phyloP scores from a whole-genome alignment of 2,797 vertebrate genomes.

The Petrocephalus schoutedeni region DNA sequence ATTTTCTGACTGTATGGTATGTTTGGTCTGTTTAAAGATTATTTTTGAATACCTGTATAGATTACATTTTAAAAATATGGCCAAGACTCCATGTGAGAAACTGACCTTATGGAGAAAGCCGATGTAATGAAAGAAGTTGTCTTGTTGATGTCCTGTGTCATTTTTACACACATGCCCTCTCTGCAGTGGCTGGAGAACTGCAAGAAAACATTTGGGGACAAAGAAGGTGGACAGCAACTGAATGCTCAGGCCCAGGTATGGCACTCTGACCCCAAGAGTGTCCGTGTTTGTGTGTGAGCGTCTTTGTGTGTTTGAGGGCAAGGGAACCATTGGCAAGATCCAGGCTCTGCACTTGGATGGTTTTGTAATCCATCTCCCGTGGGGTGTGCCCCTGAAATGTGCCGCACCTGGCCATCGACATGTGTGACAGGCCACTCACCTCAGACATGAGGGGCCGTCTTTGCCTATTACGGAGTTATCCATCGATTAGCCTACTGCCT shows the following conservation, averaged over 20 bases:
- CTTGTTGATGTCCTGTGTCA: background rate
- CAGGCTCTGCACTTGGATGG: background rate
- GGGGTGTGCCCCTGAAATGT: background rate
- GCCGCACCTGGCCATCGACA: background rate
- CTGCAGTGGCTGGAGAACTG: slow-evolving; percentile 94
- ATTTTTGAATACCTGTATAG: background rate
- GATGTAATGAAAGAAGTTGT: background rate
- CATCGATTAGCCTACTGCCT: background rate
- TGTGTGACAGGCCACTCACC: background rate
- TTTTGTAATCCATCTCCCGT: background rate
- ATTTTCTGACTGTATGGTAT: background rate
- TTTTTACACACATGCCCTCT: background rate
- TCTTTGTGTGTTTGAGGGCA: background rate
- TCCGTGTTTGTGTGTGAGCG: background rate
- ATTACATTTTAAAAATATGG: no score
- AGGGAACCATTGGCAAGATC: background rate
- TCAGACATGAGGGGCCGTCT: background rate
- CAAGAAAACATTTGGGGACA: slow-evolving; percentile 87
- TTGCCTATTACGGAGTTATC: background rate
- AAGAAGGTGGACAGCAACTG: slow-evolving; percentile 68
- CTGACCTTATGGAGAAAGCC: background rate
- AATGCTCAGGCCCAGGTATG: slow-evolving; percentile 83
- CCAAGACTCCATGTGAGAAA: background rate
- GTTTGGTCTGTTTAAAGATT: background rate
- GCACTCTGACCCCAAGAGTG: background rate